These are phyloP conservation scores for Ephydatia muelleri DNA, from an alignment of 37 sponge, comb jelly and placozoan species.

Conservation along the genomic window DNA sequence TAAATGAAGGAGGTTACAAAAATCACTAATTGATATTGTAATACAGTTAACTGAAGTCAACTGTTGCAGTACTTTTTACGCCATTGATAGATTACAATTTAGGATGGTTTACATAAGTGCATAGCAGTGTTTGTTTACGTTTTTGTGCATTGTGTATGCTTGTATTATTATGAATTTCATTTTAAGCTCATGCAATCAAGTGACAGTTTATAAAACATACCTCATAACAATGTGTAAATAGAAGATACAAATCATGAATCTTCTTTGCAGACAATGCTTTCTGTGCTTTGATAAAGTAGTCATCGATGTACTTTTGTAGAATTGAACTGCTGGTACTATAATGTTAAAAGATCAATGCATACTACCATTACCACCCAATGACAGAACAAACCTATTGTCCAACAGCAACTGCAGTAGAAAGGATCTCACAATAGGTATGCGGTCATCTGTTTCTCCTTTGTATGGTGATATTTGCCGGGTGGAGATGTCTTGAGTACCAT, in stretches of 20 bases:
- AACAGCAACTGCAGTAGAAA: conserved; percentile 62
- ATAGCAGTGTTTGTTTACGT: too few species aligned
- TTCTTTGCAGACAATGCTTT: not conserved
- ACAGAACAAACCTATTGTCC: conserved; percentile 34
- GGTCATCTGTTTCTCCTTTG: conserved; percentile 28
- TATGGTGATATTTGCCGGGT: conserved; percentile 30
- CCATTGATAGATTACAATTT: too few species aligned
- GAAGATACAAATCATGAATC: conserved; percentile 30
- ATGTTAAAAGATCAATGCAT: not conserved
- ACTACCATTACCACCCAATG: not conserved
- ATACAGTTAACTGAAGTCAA: too few species aligned
- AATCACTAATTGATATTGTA: too few species aligned
- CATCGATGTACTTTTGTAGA: conserved; percentile 34
- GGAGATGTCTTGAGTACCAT: not conserved
- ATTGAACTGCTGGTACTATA: conserved; percentile 8
- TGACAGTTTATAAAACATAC: conserved; percentile 4
- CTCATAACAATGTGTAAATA: conserved; percentile 58
- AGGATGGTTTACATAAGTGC: too few species aligned
- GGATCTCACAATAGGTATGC: conserved; percentile 55
- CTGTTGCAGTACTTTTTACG: too few species aligned
- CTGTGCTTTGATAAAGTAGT: conserved; percentile 38
- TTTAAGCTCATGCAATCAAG: too few species aligned
- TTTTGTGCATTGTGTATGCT: too few species aligned
- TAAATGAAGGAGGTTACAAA: too few species aligned
- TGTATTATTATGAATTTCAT: too few species aligned